These are phyloP conservation scores for Myotis vivesi DNA, from an alignment of 2,797 vertebrate genomes.

Conservation along the genomic window DNA sequence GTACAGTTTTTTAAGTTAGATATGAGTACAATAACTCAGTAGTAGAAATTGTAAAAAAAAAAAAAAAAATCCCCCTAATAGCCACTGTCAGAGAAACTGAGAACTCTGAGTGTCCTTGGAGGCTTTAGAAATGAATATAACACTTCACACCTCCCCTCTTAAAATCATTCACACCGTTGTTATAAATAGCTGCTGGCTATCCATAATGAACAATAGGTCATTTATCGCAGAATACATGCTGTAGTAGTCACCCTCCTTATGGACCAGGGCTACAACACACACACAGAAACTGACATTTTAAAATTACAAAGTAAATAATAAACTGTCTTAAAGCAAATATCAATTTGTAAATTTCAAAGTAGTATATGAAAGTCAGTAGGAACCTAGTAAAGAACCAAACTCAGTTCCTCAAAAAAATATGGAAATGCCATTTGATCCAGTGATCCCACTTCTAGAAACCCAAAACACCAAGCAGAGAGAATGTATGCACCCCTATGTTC, in stretches of 20 bases:
- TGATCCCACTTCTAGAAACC: no score
- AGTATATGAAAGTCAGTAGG: not conserved
- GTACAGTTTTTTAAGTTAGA: not conserved
- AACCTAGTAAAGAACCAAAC: not conserved
- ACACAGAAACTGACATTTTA: not conserved
- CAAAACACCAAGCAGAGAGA: no score
- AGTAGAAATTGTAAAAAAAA: not conserved
- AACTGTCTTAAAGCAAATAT: not conserved
- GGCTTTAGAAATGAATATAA: not conserved
- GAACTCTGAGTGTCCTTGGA: not conserved
- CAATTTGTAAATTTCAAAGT: not conserved
- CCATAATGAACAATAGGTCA: not conserved
- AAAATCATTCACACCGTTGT: not conserved
- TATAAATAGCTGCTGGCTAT: not conserved
- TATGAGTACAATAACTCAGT: not conserved
- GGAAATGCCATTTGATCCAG: no score
- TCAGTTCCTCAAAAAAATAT: not conserved
- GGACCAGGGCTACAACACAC: not conserved
- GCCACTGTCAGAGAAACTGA: not conserved
- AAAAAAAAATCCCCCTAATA: not conserved
- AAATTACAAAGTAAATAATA: slow-evolving; percentile 26
- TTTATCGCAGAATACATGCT: not conserved
- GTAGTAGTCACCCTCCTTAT: not conserved
- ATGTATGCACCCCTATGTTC: no score
- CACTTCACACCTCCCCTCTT: not conserved